A percentile compares a stretch with the other conserved stretches of the same genome.
Evolutionary conservation across 2,797 vertebrate genomes (phyloP).

Genomic region (Tenualosa thibaudeaui): DNA sequence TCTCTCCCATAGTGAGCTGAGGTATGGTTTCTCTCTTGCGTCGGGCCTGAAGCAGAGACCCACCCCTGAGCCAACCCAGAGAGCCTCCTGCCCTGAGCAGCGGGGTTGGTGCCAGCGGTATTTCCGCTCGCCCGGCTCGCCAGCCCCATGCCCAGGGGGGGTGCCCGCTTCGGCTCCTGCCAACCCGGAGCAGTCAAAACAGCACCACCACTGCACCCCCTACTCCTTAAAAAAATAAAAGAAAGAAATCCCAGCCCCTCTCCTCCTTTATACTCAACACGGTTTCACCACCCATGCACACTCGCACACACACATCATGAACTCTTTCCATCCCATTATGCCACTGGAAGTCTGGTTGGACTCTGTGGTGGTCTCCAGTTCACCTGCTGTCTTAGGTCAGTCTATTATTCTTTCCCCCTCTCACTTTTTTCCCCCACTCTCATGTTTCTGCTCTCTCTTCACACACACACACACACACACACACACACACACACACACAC

Average conservation of each 20-base stretch:
- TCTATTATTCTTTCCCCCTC: neutral
- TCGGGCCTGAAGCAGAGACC: slow-evolving; percentile 22
- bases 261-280: neutral
- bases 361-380: neutral
- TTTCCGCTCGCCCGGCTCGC: slow-evolving; percentile 52
- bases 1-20: neutral
- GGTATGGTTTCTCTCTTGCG: neutral
- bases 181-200: slow-evolving; percentile 56
- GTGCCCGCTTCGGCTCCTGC: slow-evolving; percentile 42
- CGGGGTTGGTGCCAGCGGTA: slow-evolving; percentile 51
- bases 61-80: slow-evolving; percentile 38
- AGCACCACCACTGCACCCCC: slow-evolving; percentile 36
- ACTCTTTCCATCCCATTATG: neutral
- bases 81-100: slow-evolving; percentile 40
- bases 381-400: neutral
- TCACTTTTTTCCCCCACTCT: neutral
- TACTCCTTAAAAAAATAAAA: too few species aligned
- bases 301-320: neutral
- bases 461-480: neutral
- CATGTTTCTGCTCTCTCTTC: slow-evolving; percentile 8
- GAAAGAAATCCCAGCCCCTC: neutral
- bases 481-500: neutral
- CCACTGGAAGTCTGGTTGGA: neutral
- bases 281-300: neutral
- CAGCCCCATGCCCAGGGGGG: slow-evolving; percentile 50